Evolutionary conservation across 2,113 vertebrate genomes (phyloP), one percentile per base, ranked within the genome.

Genomic region (Apus apus): DNA sequence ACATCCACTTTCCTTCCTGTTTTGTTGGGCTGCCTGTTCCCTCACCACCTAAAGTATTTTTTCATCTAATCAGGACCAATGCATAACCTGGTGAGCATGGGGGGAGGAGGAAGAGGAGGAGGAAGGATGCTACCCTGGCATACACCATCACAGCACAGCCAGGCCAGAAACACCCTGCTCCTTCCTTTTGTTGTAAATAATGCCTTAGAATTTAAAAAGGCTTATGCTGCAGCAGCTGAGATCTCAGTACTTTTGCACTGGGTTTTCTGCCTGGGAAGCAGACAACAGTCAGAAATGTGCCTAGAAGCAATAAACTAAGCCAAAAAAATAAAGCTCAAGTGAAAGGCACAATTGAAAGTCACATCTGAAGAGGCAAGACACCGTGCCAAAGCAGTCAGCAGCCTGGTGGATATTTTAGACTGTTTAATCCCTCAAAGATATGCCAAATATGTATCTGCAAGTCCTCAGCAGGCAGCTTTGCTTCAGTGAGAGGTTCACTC

Each of bases 271-370:
- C 61, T 66, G 60, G 43, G 48, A 54, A 80, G 70, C 60, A 64
- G 85, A 95, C 72, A 93, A 27, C 71, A 61, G 51, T 56, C 46
- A 36, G 65, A 83, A 77, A 80, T 80, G 58, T 90, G 67, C 91
- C 66, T 90, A 79, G 74, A 80, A 96, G 85, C 80, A 66, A 94
- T 34, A 94, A 93, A 87, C 51, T 13, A 71, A 45, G 79, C 51
- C 25, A 74, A 80, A 70, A 68, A 68, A 50, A 77, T 32, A 46
- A 48, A 89, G 46, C 51, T 29, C 34, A 84, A 85, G 77, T 43
- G 57, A 80, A 96, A 96, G 92, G 46, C 87, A 79, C 70, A 96
- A 75, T 19, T 95, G 88, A 96, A 98, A 97, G 96, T 97, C 94
- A 93, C 80, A 83, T 90, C 82, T 38, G 76, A 93, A 89, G 34